Evolutionary conservation across 35 echinoderm and acorn worm species (phyloP).

Genomic region (Hemicentrotus pulcherrimus): DNA sequence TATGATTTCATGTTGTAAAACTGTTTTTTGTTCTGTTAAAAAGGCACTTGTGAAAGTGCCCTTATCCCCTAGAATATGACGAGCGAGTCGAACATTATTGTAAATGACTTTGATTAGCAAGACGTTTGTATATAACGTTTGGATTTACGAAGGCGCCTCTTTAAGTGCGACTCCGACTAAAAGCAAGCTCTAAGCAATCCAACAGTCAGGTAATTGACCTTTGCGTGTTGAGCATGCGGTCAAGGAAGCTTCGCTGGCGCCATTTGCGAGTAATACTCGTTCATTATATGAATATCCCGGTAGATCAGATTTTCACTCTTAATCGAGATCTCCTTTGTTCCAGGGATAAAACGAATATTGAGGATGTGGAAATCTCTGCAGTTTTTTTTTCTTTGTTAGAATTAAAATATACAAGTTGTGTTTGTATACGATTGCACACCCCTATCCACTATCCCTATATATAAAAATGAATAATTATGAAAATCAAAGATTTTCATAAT

Average conservation of each 20-base stretch:
- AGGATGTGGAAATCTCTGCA: neutral
- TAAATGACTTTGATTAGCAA: neutral
- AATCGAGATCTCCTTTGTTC: neutral
- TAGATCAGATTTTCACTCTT: neutral
- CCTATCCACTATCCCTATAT: neutral
- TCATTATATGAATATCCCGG: neutral
- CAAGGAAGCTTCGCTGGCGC: neutral
- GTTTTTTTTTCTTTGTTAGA: neutral
- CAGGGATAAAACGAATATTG: too few species aligned
- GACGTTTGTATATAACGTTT: neutral
- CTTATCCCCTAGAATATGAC: neutral
- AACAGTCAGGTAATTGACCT: neutral
- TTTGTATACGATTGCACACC: neutral
- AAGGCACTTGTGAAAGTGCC: neutral
- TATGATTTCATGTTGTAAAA: too few species aligned
- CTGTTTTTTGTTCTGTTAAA: too few species aligned
- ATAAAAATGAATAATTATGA: neutral
- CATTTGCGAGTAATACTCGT: neutral
- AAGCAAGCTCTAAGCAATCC: neutral
- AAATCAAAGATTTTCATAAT: neutral
- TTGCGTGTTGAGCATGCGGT: neutral
- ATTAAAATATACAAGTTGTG: neutral
- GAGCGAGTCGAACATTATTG: neutral
- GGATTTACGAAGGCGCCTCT: neutral
- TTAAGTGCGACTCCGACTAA: neutral